phyloP scores from a whole-genome alignment of 2,888 invertebrate genomes.

The Strigamia transsilvanica region DNA sequence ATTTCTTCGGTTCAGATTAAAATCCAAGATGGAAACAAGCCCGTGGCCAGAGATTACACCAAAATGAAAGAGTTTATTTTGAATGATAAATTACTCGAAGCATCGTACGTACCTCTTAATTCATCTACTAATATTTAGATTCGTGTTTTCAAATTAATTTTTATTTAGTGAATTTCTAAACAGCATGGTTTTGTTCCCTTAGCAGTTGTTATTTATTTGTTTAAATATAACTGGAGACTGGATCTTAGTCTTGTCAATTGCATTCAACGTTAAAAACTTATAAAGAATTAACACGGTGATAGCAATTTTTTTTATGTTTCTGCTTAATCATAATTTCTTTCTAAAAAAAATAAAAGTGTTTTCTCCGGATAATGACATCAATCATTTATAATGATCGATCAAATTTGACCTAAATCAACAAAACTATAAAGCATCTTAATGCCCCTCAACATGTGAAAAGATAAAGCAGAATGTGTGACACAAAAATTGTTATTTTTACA shows the following conservation, averaged over 20 bases:
- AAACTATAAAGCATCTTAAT: background rate
- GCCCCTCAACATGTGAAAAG: no score
- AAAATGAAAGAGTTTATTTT: constrained; percentile 64
- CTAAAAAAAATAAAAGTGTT: no score
- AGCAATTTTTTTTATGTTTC: background rate
- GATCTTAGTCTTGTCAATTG: background rate
- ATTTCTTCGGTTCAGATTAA: constrained; percentile 62
- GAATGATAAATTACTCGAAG: constrained; percentile 63
- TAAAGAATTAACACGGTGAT: background rate
- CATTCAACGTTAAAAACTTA: background rate
- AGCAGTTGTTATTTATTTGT: background rate
- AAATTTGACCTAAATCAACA: constrained; percentile 5
- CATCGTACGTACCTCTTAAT: constrained; percentile 62
- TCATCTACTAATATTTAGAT: background rate
- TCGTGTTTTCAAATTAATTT: background rate
- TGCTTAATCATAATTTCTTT: background rate
- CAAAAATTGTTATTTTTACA: no score
- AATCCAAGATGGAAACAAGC: constrained; percentile 56
- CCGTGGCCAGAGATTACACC: constrained; percentile 58
- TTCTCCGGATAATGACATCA: background rate
- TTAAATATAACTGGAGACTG: background rate
- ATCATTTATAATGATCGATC: background rate
- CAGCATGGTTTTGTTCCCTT: background rate
- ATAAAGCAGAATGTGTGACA: no score
- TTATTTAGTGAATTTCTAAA: no score